phyloP scores from a whole-genome alignment of 1,140 invertebrate genomes.

The Bombus confusus region DNA sequence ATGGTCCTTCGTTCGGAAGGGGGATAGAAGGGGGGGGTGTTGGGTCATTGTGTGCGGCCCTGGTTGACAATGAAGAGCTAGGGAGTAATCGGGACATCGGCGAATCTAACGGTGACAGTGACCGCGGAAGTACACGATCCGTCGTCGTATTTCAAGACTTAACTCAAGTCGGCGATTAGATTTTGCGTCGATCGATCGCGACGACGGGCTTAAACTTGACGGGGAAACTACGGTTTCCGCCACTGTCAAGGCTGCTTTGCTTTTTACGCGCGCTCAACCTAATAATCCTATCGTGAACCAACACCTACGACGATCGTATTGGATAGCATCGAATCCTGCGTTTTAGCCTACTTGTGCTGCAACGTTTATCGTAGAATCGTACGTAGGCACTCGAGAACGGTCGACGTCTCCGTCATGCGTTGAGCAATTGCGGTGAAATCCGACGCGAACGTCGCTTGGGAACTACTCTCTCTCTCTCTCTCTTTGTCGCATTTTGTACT shows the following conservation, averaged over 20 bases:
- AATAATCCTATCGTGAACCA: neutral
- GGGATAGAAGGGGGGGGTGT: neutral
- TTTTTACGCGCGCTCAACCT: neutral
- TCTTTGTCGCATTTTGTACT: slow-evolving; percentile 18
- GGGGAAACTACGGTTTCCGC: slow-evolving; percentile 38
- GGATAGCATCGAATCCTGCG: neutral
- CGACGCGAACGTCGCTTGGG: neutral
- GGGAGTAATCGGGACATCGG: slow-evolving; percentile 5
- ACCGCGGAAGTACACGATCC: too few relatives aligned
- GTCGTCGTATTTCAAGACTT: neutral
- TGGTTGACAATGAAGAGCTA: neutral
- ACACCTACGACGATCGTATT: too few relatives aligned
- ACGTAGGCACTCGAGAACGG: neutral
- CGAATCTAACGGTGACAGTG: slow-evolving; percentile 31
- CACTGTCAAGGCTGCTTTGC: slow-evolving; percentile 48
- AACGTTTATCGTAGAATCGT: slow-evolving; percentile 29
- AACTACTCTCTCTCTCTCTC: neutral
- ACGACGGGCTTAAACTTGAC: slow-evolving; percentile 44
- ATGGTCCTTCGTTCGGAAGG: neutral
- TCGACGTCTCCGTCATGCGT: neutral
- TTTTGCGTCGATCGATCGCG: slow-evolving; percentile 40
- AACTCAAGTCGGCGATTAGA: slow-evolving; percentile 20
- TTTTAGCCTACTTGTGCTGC: neutral
- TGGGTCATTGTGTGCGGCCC: slow-evolving; percentile 28
- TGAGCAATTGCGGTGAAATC: slow-evolving; percentile 39